These are phyloP conservation scores for Melanotaenia pygmaea DNA, from an alignment of 2,797 vertebrate genomes.

Conservation along the genomic window DNA sequence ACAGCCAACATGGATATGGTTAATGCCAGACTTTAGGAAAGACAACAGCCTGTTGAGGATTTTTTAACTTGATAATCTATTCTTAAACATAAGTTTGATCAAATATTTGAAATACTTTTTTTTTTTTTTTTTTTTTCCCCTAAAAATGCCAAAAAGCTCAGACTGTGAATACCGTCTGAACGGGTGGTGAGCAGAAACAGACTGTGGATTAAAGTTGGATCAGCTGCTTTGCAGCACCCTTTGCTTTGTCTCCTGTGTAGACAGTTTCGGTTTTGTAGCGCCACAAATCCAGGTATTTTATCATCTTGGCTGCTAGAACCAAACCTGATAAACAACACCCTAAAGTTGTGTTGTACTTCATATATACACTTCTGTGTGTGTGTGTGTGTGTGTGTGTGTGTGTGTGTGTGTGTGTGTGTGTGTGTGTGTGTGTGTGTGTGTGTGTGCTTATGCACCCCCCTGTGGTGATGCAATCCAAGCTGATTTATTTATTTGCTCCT, in stretches of 20 bases:
- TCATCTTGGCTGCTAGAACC: slow-evolving; percentile 3
- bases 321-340: background rate
- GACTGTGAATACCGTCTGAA: background rate
- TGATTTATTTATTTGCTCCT: slow-evolving; percentile 67
- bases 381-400: slow-evolving; percentile 6
- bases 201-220: background rate
- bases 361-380: slow-evolving; percentile 2
- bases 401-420: background rate
- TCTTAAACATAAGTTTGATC: background rate
- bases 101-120: background rate
- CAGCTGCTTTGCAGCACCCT: background rate
- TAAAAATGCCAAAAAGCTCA: background rate
- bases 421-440: too few relatives aligned
- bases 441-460: slow-evolving; percentile 31
- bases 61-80: background rate
- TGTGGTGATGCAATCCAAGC: slow-evolving; percentile 49
- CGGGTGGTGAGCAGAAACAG: background rate
- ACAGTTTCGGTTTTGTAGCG: background rate
- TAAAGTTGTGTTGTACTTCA: slow-evolving; percentile 2
- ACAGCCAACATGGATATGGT: background rate
- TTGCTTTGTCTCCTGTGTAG: background rate
- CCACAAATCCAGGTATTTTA: slow-evolving; percentile 4
- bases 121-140: background rate
- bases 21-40: background rate
- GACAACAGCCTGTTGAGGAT: background rate